Conservation (phyloP, 2,113 vertebrate species). For the Nannobrachium achirus region DNA sequence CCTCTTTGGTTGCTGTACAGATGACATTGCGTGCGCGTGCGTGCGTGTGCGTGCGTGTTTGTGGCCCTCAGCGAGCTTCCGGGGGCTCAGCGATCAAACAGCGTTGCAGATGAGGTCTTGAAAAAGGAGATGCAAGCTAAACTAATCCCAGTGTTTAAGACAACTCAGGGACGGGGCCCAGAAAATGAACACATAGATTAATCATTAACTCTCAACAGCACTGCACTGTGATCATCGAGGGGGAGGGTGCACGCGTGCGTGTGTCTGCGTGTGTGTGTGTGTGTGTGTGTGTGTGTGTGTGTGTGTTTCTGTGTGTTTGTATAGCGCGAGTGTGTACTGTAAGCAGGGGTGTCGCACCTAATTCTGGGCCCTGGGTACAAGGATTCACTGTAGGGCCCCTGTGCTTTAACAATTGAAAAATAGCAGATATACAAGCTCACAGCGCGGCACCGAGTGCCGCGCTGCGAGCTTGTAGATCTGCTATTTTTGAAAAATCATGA, state of each 20-base stretch:
- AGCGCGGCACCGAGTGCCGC: too few relatives aligned
- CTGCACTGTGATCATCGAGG: conserved; percentile 41
- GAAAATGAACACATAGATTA: conserved; percentile 54
- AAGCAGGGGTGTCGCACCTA: too few relatives aligned
- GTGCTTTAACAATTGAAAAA: too few relatives aligned
- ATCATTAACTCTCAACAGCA: conserved; percentile 54
- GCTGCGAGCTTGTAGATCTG: too few relatives aligned
- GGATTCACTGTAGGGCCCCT: too few relatives aligned
- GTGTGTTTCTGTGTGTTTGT: conserved; percentile 20
- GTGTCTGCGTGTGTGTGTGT: conserved; percentile 22
- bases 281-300: conserved; percentile 18
- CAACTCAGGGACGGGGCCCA: conserved; percentile 31
- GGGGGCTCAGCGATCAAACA: conserved; percentile 65
- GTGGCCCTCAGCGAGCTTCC: conserved; percentile 13
- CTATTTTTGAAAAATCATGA: too few relatives aligned
- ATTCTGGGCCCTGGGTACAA: too few relatives aligned
- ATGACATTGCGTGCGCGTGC: too few relatives aligned
- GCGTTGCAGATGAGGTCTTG: conserved; percentile 54
- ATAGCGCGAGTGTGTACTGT: too few relatives aligned
- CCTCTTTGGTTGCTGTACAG: too few relatives aligned
- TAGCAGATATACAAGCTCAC: too few relatives aligned
- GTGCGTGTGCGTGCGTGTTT: too few relatives aligned
- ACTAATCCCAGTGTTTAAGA: conserved; percentile 69
- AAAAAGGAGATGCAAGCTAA: conserved; percentile 57
- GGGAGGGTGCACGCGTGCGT: conserved; percentile 24